Evolutionary conservation across 2,888 invertebrate species (phyloP).

Genomic region (Geophilus truncorum): DNA sequence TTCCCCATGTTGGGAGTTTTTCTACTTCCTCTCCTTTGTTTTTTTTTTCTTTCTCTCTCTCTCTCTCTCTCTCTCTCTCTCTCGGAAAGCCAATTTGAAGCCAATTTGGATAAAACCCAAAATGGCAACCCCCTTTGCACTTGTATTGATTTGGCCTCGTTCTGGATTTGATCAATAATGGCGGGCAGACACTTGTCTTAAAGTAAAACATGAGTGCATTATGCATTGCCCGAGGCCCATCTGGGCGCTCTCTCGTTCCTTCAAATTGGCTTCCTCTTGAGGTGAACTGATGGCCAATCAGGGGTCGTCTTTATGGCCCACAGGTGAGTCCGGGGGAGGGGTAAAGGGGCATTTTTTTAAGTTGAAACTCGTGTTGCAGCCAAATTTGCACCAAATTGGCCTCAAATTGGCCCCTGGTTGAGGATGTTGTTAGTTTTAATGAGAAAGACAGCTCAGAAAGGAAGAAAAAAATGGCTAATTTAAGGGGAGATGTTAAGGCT

Average conservation of each 20-base stretch:
- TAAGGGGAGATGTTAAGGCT: slow-evolving; percentile 17
- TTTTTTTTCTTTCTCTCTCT: too few species aligned
- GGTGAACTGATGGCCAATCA: slow-evolving; percentile 24
- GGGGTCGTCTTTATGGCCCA: slow-evolving; percentile 25
- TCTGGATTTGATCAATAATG: slow-evolving; percentile 27
- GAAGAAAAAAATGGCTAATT: slow-evolving; percentile 9
- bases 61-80: neutral
- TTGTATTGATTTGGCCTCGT: slow-evolving; percentile 21
- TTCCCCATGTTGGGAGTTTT: neutral
- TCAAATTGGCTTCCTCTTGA: slow-evolving; percentile 27
- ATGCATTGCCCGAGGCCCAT: slow-evolving; percentile 27
- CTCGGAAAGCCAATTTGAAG: neutral
- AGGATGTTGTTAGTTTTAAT: slow-evolving; percentile 25
- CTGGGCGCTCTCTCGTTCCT: neutral
- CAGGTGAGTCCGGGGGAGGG: slow-evolving; percentile 16
- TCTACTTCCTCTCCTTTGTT: neutral
- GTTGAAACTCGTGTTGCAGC: slow-evolving; percentile 27
- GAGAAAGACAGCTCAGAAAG: slow-evolving; percentile 10
- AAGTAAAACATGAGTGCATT: slow-evolving; percentile 27
- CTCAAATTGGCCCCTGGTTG: slow-evolving; percentile 27
- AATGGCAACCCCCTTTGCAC: slow-evolving; percentile 23
- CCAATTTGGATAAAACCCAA: slow-evolving; percentile 27
- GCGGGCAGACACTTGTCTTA: slow-evolving; percentile 25
- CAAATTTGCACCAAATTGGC: slow-evolving; percentile 27
- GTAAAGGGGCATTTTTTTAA: slow-evolving; percentile 15